Percentiles rank a stretch among this genome's conserved stretches.
phyloP scores from a whole-genome alignment of 1,140 invertebrate genomes.

The Drosophila sproati region DNA sequence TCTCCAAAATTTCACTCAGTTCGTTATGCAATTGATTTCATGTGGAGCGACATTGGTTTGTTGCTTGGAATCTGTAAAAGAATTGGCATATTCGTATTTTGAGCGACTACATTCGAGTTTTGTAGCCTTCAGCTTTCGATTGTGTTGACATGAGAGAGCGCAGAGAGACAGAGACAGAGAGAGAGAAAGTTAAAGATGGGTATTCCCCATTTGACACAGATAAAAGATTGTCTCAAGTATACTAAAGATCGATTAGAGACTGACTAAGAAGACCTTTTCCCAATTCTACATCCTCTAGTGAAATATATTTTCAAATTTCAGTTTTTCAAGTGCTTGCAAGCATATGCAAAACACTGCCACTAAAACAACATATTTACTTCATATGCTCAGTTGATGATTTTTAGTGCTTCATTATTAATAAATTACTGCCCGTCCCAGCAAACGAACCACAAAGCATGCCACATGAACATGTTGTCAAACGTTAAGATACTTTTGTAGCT shows the following conservation, averaged over 20 bases:
- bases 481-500: slow-evolving; percentile 15
- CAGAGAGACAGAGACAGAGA: background rate
- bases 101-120: slow-evolving; percentile 12
- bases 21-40: slow-evolving; percentile 59
- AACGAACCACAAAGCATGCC: slow-evolving; percentile 11
- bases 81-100: slow-evolving; percentile 31
- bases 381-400: background rate
- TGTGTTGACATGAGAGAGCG: slow-evolving; percentile 71
- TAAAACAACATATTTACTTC: background rate
- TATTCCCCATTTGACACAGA: background rate
- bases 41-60: slow-evolving; percentile 74
- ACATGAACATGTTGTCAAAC: slow-evolving; percentile 27
- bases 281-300: no score
- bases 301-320: no score
- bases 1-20: background rate
- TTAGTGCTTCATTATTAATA: background rate
- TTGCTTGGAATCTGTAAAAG: slow-evolving; percentile 56
- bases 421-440: background rate
- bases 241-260: no score
- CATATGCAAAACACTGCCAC: background rate
- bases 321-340: background rate
- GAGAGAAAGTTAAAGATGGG: background rate
- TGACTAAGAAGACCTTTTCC: no score
- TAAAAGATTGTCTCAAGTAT: background rate
- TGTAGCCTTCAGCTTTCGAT: slow-evolving; percentile 41